These are phyloP conservation scores for Hippocampus mohnikei DNA, from an alignment of 2,113 vertebrate species.

Conservation along the genomic window DNA sequence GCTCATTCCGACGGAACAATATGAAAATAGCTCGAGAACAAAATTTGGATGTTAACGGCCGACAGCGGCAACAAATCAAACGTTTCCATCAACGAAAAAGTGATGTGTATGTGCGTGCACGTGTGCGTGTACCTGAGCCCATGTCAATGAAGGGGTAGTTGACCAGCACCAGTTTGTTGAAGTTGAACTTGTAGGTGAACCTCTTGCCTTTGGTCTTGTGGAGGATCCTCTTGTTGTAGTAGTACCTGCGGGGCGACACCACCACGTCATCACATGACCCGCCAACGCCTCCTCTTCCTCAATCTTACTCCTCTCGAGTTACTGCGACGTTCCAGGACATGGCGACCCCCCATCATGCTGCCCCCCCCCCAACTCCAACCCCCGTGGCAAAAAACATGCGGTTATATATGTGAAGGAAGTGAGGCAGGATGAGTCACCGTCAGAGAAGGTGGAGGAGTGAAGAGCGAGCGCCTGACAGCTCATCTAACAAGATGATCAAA, in stretches of 20 bases:
- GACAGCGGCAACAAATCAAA: too few species aligned
- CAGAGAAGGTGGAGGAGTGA: constrained; percentile 36
- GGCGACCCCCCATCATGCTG: neutral
- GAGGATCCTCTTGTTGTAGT: constrained; percentile 91
- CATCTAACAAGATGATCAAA: constrained; percentile 46
- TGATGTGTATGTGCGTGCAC: too few species aligned
- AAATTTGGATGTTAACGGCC: neutral
- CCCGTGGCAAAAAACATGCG: neutral
- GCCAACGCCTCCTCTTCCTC: neutral
- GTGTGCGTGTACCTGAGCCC: constrained; percentile 67
- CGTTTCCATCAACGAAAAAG: too few species aligned
- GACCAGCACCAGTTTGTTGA: constrained; percentile 90
- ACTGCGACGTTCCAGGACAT: neutral
- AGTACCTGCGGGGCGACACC: constrained; percentile 72
- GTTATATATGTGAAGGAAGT: neutral
- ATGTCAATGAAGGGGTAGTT: constrained; percentile 91
- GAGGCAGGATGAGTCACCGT: constrained; percentile 46
- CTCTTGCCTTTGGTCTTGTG: constrained; percentile 92
- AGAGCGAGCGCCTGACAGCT: constrained; percentile 40
- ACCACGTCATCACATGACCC: neutral
- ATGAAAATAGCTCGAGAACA: too few species aligned
- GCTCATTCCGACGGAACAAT: neutral
- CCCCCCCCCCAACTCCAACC: neutral
- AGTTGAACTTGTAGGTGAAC: constrained; percentile 95
- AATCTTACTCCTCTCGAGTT: neutral